phyloP scores from a whole-genome alignment of 2,113 vertebrate genomes.

The Acrocephalus kingi region DNA sequence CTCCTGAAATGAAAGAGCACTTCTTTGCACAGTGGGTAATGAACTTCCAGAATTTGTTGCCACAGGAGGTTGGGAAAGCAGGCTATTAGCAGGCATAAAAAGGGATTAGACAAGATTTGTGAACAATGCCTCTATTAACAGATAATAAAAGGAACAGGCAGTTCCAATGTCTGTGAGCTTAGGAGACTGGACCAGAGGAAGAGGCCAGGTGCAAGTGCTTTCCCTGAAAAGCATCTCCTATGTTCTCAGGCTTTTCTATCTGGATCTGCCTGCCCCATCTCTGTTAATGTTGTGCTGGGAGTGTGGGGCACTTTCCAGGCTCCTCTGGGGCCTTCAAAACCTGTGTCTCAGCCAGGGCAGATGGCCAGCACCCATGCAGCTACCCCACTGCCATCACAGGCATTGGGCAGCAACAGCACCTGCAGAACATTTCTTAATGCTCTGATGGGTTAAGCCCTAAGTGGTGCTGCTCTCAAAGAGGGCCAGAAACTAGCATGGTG shows the following conservation, averaged over 20 bases:
- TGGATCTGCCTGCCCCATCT: not conserved
- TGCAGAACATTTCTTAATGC: not conserved
- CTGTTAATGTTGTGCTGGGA: not conserved
- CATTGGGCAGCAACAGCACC: rapidly evolving
- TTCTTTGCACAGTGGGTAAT: not conserved
- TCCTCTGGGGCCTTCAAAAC: not conserved
- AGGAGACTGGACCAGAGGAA: not conserved
- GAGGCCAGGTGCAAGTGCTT: not conserved
- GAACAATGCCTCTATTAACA: constrained; percentile 32
- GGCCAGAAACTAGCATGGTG: not conserved
- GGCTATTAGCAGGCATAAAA: constrained; percentile 33
- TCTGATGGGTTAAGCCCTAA: not conserved
- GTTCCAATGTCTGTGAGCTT: not conserved
- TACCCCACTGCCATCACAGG: rapidly evolving
- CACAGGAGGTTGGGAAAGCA: constrained; percentile 33
- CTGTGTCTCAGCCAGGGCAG: not conserved
- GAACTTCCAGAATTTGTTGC: not conserved
- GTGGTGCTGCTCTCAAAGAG: not conserved
- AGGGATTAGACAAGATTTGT: constrained; percentile 50
- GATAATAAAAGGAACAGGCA: not conserved
- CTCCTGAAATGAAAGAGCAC: not conserved
- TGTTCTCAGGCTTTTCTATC: not conserved
- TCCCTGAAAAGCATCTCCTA: not conserved
- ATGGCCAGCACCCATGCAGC: not conserved
- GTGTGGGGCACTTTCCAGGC: not conserved